Conservation (phyloP, 2,797 vertebrate genomes). For the Simalia tracyae region DNA sequence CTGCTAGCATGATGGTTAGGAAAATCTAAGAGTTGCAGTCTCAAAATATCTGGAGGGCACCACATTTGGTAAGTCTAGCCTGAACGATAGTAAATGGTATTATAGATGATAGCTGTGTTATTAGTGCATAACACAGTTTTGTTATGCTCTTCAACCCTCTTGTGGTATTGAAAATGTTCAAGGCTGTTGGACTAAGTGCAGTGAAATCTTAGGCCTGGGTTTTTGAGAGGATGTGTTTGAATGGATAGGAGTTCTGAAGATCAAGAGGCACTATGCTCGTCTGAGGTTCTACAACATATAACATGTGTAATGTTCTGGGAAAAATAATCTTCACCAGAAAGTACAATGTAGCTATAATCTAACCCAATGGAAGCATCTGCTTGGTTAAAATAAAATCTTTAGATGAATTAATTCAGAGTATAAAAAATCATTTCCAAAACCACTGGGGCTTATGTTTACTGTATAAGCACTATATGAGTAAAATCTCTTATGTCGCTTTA, state of each 20-base stretch:
- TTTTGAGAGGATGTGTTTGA: neutral
- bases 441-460: neutral
- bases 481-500: neutral
- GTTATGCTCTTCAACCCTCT: neutral
- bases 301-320: constrained; percentile 15
- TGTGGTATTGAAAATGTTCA: neutral
- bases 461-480: neutral
- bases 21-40: neutral
- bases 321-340: neutral
- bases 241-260: neutral
- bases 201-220: neutral
- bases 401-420: constrained; percentile 21
- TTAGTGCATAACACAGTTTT: neutral
- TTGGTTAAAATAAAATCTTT: constrained; percentile 7
- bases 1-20: neutral
- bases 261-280: neutral
- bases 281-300: neutral
- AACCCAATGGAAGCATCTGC: constrained; percentile 46
- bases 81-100: neutral
- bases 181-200: neutral
- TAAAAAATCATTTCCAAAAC: neutral
- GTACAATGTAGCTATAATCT: constrained; percentile 32
- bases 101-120: neutral
- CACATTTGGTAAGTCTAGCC: neutral
- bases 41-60: neutral